These are phyloP conservation scores for Lipophrys pholis DNA, from an alignment of 2,113 vertebrate species.

Conservation along the genomic window DNA sequence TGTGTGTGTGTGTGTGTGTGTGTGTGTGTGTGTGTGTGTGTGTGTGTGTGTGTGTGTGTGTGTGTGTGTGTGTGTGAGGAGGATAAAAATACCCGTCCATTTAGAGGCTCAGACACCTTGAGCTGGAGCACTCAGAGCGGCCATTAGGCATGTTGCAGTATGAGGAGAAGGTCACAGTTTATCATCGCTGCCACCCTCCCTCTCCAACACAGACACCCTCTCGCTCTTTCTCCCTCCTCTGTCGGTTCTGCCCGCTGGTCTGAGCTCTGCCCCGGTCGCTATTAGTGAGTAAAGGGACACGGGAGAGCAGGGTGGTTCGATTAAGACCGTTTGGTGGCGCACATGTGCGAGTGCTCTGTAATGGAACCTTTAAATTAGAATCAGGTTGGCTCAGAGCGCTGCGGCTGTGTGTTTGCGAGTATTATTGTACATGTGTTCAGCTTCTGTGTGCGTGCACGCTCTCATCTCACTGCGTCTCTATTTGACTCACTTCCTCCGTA, in stretches of 20 bases:
- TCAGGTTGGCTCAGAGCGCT: conserved; percentile 73
- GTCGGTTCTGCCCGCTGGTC: background rate
- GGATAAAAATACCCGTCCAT: conserved; percentile 82
- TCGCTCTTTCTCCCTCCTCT: conserved; percentile 27
- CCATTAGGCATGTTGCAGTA: conserved; percentile 78
- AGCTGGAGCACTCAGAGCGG: conserved; percentile 68
- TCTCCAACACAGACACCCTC: conserved; percentile 73
- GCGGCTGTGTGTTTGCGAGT: conserved; percentile 39
- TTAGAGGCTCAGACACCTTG: conserved; percentile 80
- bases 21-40: conserved; percentile 57
- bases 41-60: conserved; percentile 58
- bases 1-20: conserved; percentile 55
- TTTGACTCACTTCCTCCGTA: conserved; percentile 21
- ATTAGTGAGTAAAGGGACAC: conserved; percentile 60
- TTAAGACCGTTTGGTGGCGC: conserved; percentile 55
- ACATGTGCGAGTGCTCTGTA: conserved; percentile 55
- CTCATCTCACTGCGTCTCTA: conserved; percentile 13
- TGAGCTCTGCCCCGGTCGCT: conserved; percentile 34
- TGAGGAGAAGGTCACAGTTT: conserved; percentile 82
- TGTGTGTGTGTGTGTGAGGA: conserved; percentile 52
- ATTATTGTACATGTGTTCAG: conserved; percentile 42
- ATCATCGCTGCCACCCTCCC: conserved; percentile 74
- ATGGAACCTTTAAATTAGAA: conserved; percentile 86
- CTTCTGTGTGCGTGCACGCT: conserved; percentile 30
- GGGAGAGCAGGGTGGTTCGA: conserved; percentile 56